Conservation (phyloP, 1,140 invertebrate genomes). For the Plodia interpunctella region DNA sequence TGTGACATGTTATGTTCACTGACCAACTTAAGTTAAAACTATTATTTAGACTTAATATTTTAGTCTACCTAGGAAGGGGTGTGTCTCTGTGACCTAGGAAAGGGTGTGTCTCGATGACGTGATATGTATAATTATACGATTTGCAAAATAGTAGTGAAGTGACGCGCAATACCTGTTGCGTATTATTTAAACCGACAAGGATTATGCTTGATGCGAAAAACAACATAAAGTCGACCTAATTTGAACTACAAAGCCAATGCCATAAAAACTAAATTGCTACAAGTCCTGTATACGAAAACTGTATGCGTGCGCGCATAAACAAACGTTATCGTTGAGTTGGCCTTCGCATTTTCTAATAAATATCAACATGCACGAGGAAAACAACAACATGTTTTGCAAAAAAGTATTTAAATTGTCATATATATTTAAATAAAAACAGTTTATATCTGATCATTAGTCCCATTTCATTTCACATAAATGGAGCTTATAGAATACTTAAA, state of each 20-base stretch:
- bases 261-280: slow-evolving; percentile 28
- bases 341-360: slow-evolving; percentile 32
- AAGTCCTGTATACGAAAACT: slow-evolving; percentile 15
- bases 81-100: slow-evolving; percentile 17
- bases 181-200: slow-evolving; percentile 68
- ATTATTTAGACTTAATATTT: too few species aligned
- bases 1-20: too few species aligned
- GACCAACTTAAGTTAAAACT: too few species aligned
- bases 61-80: too few species aligned
- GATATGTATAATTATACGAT: slow-evolving; percentile 51
- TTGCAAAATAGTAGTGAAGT: slow-evolving; percentile 25
- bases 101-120: slow-evolving; percentile 70
- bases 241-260: slow-evolving; percentile 42
- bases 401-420: too few species aligned
- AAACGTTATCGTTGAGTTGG: slow-evolving; percentile 39
- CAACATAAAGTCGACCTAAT: slow-evolving; percentile 26
- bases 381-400: slow-evolving; percentile 26
- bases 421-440: too few species aligned
- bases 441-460: too few species aligned
- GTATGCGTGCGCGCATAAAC: slow-evolving; percentile 28
- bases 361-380: slow-evolving; percentile 13
- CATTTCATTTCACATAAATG: too few species aligned
- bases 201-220: slow-evolving; percentile 38
- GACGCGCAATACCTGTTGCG: slow-evolving; percentile 38
- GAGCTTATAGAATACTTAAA: too few species aligned